A percentile compares a stretch with the other conserved stretches of the same genome.
These are phyloP conservation scores for Cotesia chilonis DNA, from an alignment of 1,140 invertebrate genomes.

Conservation along the genomic window DNA sequence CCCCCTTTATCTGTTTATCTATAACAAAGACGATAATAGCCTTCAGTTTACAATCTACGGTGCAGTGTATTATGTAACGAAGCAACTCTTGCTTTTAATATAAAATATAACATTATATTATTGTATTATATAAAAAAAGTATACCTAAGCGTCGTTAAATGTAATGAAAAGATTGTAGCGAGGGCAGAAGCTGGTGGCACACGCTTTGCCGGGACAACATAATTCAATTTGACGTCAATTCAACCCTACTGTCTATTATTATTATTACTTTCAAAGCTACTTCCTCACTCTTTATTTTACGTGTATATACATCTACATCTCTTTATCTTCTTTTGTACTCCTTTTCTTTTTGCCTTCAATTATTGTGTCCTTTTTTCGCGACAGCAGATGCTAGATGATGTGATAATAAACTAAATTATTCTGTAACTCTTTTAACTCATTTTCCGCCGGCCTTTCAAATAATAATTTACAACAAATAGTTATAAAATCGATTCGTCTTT, in stretches of 20 bases:
- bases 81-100: background rate
- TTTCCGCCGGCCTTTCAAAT: too few relatives aligned
- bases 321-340: slow-evolving; percentile 19
- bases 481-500: too few relatives aligned
- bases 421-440: too few relatives aligned
- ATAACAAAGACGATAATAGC: background rate
- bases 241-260: slow-evolving; percentile 43
- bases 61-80: background rate
- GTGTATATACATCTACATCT: slow-evolving; percentile 35
- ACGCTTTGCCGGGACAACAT: slow-evolving; percentile 38
- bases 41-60: too few relatives aligned
- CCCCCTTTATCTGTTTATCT: background rate
- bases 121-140: background rate
- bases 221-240: slow-evolving; percentile 53
- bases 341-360: too few relatives aligned
- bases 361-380: slow-evolving; percentile 19
- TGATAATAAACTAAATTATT: slow-evolving; percentile 42
- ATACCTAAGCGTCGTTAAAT: slow-evolving; percentile 20
- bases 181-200: slow-evolving; percentile 9
- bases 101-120: too few relatives aligned
- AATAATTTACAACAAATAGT: too few relatives aligned
- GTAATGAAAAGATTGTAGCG: slow-evolving; percentile 27
- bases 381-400: slow-evolving; percentile 51
- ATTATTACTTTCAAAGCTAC: slow-evolving; percentile 37
- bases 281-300: slow-evolving; percentile 41